Evolutionary conservation across 1,140 invertebrate species (phyloP), one percentile per base, ranked within the genome.

Genomic region (Prorops nasuta): DNA sequence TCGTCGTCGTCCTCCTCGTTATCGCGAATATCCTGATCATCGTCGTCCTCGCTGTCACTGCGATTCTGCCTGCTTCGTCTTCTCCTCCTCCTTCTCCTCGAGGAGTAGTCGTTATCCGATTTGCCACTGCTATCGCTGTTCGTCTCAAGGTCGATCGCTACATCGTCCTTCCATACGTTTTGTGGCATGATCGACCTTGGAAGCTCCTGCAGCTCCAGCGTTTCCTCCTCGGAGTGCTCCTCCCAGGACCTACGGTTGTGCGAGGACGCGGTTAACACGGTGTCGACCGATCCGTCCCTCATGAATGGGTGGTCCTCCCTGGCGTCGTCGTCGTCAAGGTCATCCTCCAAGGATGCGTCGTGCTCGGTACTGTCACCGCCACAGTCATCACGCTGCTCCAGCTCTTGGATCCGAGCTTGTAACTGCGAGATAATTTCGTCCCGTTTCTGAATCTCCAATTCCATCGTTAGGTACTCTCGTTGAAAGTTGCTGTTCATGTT

Each of bases 341-440:
- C 66, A 4, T 71, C 65, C 14, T 69, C 66, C 21, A 70, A 34
- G 0, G 64, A 69, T 1, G 59, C 52, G 15, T 68, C 66, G 24
- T 65, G 58, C 19, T 68, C 66, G 0, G 64, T 68, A 44, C 60
- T 69, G 36, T 69, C 64, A 1, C 61, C 60, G 1, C 54, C 17
- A 9, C 44, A 42, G 12, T 37, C 34, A 8, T 69, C 63, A 1
- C 41, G 32, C 45, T 75, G 78, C 67, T 89, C 86, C 35, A 90
- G 65, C 55, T 88, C 83, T 54, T 82, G 79, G 42, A 91, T 88
- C 45, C 86, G 79, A 17, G 79, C 74, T 66, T 89, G 87, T 9
- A 93, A 76, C 64, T 89, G 84, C 8, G 76, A 79, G 54, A 92
- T 92, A 31, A 91, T 86, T 61, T 87, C 84, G 67, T 92, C 90